These are phyloP conservation scores for Microctonus brassicae DNA, from an alignment of 2,888 invertebrate species.

Conservation along the genomic window DNA sequence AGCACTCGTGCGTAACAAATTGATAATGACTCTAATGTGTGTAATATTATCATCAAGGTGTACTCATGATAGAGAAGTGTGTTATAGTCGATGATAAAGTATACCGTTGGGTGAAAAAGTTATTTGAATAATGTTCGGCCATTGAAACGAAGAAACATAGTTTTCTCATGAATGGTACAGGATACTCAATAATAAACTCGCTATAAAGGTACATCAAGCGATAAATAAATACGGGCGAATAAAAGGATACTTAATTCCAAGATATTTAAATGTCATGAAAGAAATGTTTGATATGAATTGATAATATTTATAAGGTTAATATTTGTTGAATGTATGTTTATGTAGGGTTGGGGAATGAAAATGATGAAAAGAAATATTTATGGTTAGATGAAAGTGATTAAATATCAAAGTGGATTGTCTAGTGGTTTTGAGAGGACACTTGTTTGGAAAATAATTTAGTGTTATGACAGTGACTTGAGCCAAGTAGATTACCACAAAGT, in stretches of 20 bases:
- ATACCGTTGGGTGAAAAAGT: not conserved
- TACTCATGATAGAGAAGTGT: slow-evolving; percentile 5
- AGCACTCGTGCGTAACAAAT: not conserved
- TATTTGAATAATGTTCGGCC: slow-evolving; percentile 22
- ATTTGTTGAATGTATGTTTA: too few species aligned
- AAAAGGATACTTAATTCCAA: not conserved
- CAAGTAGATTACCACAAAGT: too few species aligned
- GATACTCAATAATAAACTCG: not conserved
- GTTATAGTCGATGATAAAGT: slow-evolving; percentile 11
- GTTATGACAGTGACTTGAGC: too few species aligned
- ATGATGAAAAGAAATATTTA: too few species aligned
- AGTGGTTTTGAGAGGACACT: too few species aligned
- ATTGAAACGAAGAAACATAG: slow-evolving; percentile 2
- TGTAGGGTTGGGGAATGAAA: too few species aligned
- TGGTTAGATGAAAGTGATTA: too few species aligned
- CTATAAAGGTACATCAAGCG: too few species aligned
- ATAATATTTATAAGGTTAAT: too few species aligned
- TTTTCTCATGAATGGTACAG: not conserved
- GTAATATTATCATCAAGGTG: not conserved
- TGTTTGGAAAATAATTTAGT: too few species aligned
- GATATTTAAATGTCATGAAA: too few species aligned
- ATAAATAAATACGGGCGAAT: not conserved
- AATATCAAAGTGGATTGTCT: too few species aligned
- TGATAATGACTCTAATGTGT: not conserved
- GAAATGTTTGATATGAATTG: not conserved